A percentile compares a stretch with the other conserved stretches of the same genome.
phyloP scores from a whole-genome alignment of 2,113 vertebrate genomes.

The Grus americana region DNA sequence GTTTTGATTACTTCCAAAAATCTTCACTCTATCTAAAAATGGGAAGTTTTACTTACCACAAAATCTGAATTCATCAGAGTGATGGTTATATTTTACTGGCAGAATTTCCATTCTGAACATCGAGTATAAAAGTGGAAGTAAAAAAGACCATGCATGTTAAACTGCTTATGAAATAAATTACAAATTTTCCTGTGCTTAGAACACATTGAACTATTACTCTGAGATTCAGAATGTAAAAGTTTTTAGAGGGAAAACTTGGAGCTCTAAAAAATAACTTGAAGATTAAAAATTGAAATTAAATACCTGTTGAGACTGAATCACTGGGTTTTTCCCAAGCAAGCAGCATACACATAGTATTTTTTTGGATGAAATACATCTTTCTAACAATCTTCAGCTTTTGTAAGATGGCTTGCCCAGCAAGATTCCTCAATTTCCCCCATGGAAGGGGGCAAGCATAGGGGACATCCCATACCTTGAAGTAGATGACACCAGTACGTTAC shows the following conservation, averaged over 20 bases:
- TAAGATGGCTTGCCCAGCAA: not conserved
- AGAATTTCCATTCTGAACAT: not conserved
- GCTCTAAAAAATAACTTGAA: not conserved
- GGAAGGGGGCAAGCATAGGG: not conserved
- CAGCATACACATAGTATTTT: not conserved
- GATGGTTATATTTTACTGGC: not conserved
- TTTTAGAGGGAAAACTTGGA: not conserved
- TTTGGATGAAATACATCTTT: not conserved
- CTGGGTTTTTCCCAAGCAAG: not conserved
- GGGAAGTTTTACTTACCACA: not conserved
- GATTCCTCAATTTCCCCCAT: not conserved
- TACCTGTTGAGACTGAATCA: not conserved
- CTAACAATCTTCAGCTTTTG: not conserved
- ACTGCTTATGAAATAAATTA: not conserved
- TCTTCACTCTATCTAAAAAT: not conserved
- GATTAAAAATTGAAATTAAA: not conserved
- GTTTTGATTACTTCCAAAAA: not conserved
- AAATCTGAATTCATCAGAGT: not conserved
- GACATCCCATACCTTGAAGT: not conserved
- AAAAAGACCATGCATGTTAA: not conserved
- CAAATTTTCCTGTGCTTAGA: not conserved
- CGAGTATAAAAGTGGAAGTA: not conserved
- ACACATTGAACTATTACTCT: not conserved
- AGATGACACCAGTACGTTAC: not conserved
- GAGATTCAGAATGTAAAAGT: not conserved